A percentile compares a stretch with the other conserved stretches of the same genome.
Conservation (phyloP, 2,797 vertebrate genomes). For the Gallinago solitaria region DNA sequence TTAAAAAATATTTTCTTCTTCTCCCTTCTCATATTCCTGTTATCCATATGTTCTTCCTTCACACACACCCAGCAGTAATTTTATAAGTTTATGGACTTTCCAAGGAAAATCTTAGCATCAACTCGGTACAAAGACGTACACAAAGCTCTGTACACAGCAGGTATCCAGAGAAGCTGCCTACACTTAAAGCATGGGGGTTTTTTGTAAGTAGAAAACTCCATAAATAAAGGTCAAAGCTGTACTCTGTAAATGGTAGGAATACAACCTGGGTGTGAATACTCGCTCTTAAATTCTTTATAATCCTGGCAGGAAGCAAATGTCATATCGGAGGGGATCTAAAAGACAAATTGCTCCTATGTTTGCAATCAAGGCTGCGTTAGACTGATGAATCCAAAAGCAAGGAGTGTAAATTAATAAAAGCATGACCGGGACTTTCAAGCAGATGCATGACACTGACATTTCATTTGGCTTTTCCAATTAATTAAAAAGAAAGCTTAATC, state of each 20-base stretch:
- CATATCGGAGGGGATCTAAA: neutral
- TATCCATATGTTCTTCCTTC: neutral
- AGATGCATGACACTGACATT: neutral
- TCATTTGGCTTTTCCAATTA: neutral
- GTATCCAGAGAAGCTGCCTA: neutral
- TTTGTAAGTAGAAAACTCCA: neutral
- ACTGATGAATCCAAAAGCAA: neutral
- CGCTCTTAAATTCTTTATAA: neutral
- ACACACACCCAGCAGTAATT: neutral
- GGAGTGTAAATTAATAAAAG: constrained; percentile 26
- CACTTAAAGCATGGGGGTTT: neutral
- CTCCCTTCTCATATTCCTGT: neutral
- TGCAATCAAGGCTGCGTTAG: constrained; percentile 31
- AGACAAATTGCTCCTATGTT: constrained; percentile 17
- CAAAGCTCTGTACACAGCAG: neutral
- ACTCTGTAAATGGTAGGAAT: neutral
- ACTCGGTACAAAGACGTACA: neutral
- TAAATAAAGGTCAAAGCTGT: neutral
- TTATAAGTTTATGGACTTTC: neutral
- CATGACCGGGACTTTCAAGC: neutral
- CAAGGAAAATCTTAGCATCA: neutral
- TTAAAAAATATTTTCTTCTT: neutral
- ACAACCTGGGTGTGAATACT: constrained; percentile 21
- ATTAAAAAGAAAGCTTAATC: neutral
- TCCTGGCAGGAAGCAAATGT: constrained; percentile 50